Percentiles rank a stretch among this genome's conserved stretches.
phyloP scores from a whole-genome alignment of 2,888 invertebrate species.

The Drosophila mayaguana region DNA sequence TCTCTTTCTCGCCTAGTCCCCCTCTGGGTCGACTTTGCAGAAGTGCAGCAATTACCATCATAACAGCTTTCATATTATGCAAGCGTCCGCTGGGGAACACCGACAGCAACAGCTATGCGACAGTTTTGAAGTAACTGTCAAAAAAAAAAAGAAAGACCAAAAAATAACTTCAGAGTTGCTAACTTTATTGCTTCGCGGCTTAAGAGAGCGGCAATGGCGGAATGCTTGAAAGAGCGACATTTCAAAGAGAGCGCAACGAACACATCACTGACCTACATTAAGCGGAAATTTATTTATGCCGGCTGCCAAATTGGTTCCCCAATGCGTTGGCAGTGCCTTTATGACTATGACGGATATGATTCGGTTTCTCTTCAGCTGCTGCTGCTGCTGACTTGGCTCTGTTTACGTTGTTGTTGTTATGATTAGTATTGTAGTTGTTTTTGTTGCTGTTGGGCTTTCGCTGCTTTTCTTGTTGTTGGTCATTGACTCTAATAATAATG shows the following conservation, averaged over 20 bases:
- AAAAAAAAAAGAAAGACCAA: conserved; percentile 1
- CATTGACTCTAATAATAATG: conserved; percentile 76
- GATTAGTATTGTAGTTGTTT: conserved; percentile 1
- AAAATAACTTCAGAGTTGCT: conserved; percentile 37
- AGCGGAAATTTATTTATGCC: conserved; percentile 79
- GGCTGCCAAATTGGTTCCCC: conserved; percentile 79
- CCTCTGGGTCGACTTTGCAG: conserved; percentile 7
- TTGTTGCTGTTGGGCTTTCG: conserved; percentile 24
- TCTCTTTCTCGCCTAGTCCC: too few species aligned
- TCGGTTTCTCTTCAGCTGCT: conserved; percentile 34
- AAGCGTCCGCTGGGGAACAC: conserved; percentile 36
- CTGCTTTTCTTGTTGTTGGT: conserved; percentile 42
- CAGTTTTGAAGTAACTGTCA: conserved; percentile 39
- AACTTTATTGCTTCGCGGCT: conserved; percentile 28
- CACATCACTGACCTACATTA: conserved; percentile 80
- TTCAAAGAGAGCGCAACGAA: conserved; percentile 30
- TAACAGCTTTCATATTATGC: conserved; percentile 50
- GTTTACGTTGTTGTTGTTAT: conserved; percentile 15
- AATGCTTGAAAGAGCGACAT: conserved; percentile 12
- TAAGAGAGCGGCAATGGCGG: conserved; percentile 44
- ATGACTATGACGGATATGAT: conserved; percentile 72
- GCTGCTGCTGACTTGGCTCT: conserved; percentile 26
- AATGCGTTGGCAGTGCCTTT: conserved; percentile 52
- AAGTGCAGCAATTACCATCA: conserved; percentile 42
- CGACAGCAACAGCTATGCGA: conserved; percentile 22